phyloP scores from a whole-genome alignment of 2,113 vertebrate genomes.

The Ammodytes marinus region DNA sequence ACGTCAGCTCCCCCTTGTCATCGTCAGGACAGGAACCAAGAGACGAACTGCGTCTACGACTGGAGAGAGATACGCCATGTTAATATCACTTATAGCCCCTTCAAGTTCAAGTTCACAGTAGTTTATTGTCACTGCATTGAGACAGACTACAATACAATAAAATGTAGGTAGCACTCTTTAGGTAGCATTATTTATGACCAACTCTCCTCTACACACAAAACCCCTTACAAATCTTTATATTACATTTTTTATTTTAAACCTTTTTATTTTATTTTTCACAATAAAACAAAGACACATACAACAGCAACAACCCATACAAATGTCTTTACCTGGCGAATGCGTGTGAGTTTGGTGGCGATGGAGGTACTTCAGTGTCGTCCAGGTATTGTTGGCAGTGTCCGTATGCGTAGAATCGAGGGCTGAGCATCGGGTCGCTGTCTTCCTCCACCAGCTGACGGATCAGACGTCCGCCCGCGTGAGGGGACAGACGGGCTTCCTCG shows the following conservation, averaged over 20 bases:
- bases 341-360: constrained; percentile 96
- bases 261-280: too few species aligned
- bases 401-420: constrained; percentile 96
- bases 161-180: too few species aligned
- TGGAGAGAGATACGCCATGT: constrained; percentile 53
- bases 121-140: too few species aligned
- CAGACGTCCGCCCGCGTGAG: constrained; percentile 90
- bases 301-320: background rate
- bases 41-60: constrained; percentile 93
- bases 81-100: background rate
- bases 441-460: constrained; percentile 95
- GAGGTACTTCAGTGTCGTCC: constrained; percentile 97
- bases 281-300: too few species aligned
- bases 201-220: background rate
- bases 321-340: constrained; percentile 92
- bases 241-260: too few species aligned
- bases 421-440: constrained; percentile 94
- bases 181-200: too few species aligned
- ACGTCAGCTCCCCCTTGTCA: constrained; percentile 90
- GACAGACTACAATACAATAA: too few species aligned
- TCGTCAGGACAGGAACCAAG: constrained; percentile 92
- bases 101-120: too few species aligned
- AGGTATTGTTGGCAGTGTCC: constrained; percentile 94
- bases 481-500: constrained; percentile 92
- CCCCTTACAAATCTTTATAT: too few species aligned